phyloP scores from a whole-genome alignment of 2,888 invertebrate genomes.

The Conchocele bisecta region DNA sequence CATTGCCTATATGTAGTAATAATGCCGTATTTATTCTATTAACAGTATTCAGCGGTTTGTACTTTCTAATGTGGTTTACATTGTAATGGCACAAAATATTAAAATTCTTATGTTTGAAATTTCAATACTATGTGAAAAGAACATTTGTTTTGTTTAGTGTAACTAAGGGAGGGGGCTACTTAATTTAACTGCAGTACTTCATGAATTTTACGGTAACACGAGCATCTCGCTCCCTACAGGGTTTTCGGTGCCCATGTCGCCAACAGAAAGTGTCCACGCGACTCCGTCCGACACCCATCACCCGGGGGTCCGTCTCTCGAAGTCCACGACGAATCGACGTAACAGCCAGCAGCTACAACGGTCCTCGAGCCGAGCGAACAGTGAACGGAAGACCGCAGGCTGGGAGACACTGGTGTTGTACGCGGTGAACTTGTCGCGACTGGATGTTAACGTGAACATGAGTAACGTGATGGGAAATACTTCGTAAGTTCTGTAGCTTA shows the following conservation, averaged over 20 bases:
- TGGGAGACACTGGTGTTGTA: conserved; percentile 99
- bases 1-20: too few species aligned
- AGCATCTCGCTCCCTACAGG: conserved; percentile 24
- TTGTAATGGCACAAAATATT: too few species aligned
- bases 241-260: conserved; percentile 65
- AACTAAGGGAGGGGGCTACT: too few species aligned
- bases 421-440: conserved; percentile 96
- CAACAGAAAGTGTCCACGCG: conserved; percentile 52
- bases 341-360: conserved; percentile 35
- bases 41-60: too few species aligned
- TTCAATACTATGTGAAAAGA: too few species aligned
- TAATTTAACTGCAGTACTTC: background rate
- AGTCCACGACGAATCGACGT: conserved; percentile 20
- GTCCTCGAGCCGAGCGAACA: conserved; percentile 16
- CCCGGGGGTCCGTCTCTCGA: conserved; percentile 41
- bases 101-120: too few species aligned
- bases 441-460: conserved; percentile 99
- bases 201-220: too few species aligned
- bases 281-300: conserved; percentile 3
- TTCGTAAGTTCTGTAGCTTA: conserved; percentile 86
- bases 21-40: too few species aligned
- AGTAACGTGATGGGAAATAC: conserved; percentile 99
- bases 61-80: too few species aligned
- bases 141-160: too few species aligned
- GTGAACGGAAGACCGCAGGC: conserved; percentile 79